These are phyloP conservation scores for Chrysocyon brachyurus DNA, from an alignment of 2,797 vertebrate species.

Conservation along the genomic window DNA sequence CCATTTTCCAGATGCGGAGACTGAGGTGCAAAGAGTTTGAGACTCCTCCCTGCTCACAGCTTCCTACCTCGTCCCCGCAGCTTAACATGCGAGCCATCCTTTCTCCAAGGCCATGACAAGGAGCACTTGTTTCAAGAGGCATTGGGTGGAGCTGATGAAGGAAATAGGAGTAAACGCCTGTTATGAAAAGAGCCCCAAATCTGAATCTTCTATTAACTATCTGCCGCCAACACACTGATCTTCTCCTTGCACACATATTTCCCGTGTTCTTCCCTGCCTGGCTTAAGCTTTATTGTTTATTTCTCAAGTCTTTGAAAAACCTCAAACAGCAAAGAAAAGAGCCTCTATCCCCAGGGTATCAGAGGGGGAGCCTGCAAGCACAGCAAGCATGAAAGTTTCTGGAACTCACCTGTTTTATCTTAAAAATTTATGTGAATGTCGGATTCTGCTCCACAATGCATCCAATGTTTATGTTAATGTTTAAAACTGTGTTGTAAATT, in stretches of 20 bases:
- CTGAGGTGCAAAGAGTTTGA: not conserved
- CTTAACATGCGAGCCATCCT: not conserved
- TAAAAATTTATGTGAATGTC: not conserved
- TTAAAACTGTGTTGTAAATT: slow-evolving; percentile 63
- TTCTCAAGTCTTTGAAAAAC: slow-evolving; percentile 66
- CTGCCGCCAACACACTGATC: not conserved
- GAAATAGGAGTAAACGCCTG: not conserved
- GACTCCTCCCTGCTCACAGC: not conserved
- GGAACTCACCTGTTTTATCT: slow-evolving; percentile 59
- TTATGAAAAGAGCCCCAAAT: not conserved
- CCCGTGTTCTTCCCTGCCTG: not conserved
- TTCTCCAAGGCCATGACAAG: not conserved
- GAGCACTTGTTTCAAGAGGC: not conserved
- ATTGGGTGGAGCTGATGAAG: not conserved
- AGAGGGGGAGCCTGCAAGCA: slow-evolving; percentile 48
- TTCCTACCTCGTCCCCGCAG: not conserved
- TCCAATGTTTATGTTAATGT: not conserved
- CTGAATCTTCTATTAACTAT: slow-evolving; percentile 10
- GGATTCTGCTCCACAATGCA: slow-evolving; percentile 36
- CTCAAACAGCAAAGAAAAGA: slow-evolving; percentile 52
- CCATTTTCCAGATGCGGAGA: slow-evolving; percentile 43
- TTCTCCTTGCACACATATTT: not conserved
- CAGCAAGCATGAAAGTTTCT: slow-evolving; percentile 44
- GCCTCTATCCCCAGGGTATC: slow-evolving; percentile 63
- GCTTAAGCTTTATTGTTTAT: slow-evolving; percentile 57